Evolutionary conservation across 1,140 invertebrate genomes (phyloP), one percentile per base, ranked within the genome.

Genomic region (Riptortus pedestris): DNA sequence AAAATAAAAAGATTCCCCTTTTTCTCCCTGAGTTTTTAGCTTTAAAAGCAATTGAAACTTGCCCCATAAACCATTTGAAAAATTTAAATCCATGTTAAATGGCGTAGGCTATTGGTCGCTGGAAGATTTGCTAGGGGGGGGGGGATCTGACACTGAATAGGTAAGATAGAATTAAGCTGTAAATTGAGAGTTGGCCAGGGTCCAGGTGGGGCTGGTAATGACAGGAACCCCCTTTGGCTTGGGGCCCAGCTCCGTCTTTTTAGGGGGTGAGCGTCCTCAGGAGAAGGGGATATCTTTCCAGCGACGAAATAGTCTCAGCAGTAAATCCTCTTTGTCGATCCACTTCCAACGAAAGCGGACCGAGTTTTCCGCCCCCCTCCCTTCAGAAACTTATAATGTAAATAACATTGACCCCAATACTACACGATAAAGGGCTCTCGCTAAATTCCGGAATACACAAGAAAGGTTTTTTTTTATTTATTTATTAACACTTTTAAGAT

Each of bases 151-250:
- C 51, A 55, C 24, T 55, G 51, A 55, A 55, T 55, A 55, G 51
- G 51, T 55, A 55, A 55, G 51, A 55, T 55, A 55, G 51, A 55
- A 55, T 55, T 55, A 55, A 26, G 51, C 24, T 24, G 24, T 55
- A 55, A 55, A 55, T 55, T 55, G 51, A 55, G 51, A 55, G 14
- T 55, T 55, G 51, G 51, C 22, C 22, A 4, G 2, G 16, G 51
- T 18, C 51, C 51, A 55, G 51, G 18, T 18, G 24, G 24, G 51
- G 51, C 24, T 55, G 51, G 51, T 55, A 55, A 55, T 55, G 51
- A 55, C 51, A 55, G 51, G 24, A 24, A 20, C 18, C 24, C 16
- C 18, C 20, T 14, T 22, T 55, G 20, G 20, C 51, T 7, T 12
- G 5, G 51, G 51, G 24, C 51, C 51, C 51, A 24, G 20, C 51